Evolutionary conservation across 2,113 vertebrate genomes (phyloP).

Genomic region (Corythaixoides concolor): DNA sequence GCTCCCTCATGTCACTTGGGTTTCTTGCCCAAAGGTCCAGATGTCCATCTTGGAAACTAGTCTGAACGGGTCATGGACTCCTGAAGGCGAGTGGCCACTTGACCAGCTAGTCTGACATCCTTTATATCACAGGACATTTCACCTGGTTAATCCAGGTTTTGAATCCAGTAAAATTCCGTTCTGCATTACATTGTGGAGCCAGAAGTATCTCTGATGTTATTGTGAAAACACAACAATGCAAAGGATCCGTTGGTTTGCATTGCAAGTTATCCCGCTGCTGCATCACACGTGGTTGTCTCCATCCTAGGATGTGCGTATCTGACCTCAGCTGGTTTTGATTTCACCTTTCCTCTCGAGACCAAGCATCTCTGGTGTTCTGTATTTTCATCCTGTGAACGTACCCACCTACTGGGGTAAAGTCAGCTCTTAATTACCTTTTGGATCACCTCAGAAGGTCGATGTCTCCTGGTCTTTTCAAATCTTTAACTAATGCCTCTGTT

Average conservation of each 20-base stretch:
- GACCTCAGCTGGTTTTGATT: background rate
- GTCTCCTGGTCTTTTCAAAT: background rate
- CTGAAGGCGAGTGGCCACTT: background rate
- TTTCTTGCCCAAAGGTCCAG: background rate
- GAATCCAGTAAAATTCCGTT: background rate
- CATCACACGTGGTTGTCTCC: background rate
- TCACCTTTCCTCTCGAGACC: background rate
- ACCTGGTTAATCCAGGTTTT: background rate
- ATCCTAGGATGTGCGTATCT: accelerated
- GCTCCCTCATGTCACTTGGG: background rate
- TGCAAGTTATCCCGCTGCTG: background rate
- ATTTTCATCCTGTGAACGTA: background rate
- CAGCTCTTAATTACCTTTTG: background rate
- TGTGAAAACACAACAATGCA: accelerated
- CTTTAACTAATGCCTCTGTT: background rate
- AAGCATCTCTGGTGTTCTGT: background rate
- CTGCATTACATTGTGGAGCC: background rate
- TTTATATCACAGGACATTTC: background rate
- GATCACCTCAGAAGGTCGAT: accelerated
- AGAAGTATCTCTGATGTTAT: accelerated
- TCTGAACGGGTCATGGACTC: background rate
- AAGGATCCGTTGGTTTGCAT: accelerated
- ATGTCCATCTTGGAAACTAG: background rate
- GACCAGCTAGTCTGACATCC: background rate
- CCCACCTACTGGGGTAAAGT: accelerated